Evolutionary conservation across 2,888 invertebrate species (phyloP).

Genomic region (Drosophila diplacantha): DNA sequence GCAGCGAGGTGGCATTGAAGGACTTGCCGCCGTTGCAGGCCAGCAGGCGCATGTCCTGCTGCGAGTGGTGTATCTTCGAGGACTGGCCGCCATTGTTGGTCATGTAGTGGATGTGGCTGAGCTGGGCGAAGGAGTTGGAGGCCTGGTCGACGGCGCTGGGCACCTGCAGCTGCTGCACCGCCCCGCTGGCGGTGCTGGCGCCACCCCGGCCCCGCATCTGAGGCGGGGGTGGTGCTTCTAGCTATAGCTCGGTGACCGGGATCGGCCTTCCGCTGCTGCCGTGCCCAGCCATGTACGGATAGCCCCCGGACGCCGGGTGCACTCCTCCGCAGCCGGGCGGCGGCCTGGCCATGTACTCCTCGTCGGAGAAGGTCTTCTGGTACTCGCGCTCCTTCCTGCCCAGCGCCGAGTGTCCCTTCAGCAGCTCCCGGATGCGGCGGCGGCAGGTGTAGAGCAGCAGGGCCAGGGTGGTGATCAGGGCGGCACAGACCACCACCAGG

Average conservation of each 20-base stretch:
- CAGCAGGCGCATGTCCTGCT: slow-evolving; percentile 72
- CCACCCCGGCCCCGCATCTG: slow-evolving; percentile 80
- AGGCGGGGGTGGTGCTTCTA: slow-evolving; percentile 93
- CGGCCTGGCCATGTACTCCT: slow-evolving; percentile 83
- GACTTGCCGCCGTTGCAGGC: slow-evolving; percentile 66
- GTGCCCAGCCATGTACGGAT: slow-evolving; percentile 58
- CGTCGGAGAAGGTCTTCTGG: slow-evolving; percentile 92
- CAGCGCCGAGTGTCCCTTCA: slow-evolving; percentile 82
- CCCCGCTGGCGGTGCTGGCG: slow-evolving; percentile 32
- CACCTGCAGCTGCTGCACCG: slow-evolving; percentile 76
- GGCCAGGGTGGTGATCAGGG: slow-evolving; percentile 84
- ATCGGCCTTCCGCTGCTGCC: slow-evolving; percentile 81
- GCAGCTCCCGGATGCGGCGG: slow-evolving; percentile 86
- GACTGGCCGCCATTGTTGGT: slow-evolving; percentile 62
- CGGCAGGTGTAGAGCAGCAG: slow-evolving; percentile 88
- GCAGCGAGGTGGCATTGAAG: slow-evolving; percentile 64
- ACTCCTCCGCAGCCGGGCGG: slow-evolving; percentile 75
- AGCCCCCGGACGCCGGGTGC: slow-evolving; percentile 62
- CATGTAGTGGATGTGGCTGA: slow-evolving; percentile 78
- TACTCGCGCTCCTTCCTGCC: slow-evolving; percentile 90
- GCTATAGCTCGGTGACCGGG: slow-evolving; percentile 96
- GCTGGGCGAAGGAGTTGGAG: slow-evolving; percentile 71
- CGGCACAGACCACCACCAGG: slow-evolving; percentile 85
- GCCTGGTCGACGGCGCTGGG: slow-evolving; percentile 72
- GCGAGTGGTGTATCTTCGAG: slow-evolving; percentile 59